Evolutionary conservation across 1,140 invertebrate species (phyloP).

Genomic region (Drosophila repleta): DNA sequence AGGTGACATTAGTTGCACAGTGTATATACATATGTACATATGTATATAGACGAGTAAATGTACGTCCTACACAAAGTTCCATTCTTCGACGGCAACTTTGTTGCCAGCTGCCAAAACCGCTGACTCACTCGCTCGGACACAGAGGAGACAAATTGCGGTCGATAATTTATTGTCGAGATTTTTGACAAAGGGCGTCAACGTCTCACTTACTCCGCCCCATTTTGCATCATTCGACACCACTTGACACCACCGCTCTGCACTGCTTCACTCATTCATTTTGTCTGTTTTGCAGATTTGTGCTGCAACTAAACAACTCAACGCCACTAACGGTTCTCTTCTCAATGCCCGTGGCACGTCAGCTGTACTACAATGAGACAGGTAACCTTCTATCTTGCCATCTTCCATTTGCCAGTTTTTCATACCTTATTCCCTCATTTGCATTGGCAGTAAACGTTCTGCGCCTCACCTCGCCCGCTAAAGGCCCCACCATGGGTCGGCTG

Average conservation of each 20-base stretch:
- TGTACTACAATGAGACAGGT: constrained; percentile 83
- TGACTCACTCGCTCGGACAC: constrained; percentile 57
- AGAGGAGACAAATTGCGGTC: constrained; percentile 65
- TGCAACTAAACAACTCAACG: constrained; percentile 73
- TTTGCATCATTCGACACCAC: background rate
- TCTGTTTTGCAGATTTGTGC: constrained; percentile 70
- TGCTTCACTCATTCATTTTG: constrained; percentile 14
- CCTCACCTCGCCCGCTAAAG: constrained; percentile 48
- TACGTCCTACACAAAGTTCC: constrained; percentile 28
- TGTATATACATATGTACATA: background rate
- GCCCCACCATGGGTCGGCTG: constrained; percentile 48
- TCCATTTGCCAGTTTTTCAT: background rate
- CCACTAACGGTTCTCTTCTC: constrained; percentile 80
- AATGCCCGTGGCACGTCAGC: constrained; percentile 72
- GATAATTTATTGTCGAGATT: constrained; percentile 81
- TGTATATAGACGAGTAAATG: constrained; percentile 2
- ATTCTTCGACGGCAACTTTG: constrained; percentile 66
- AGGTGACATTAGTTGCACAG: too few relatives aligned
- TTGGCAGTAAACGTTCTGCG: constrained; percentile 69
- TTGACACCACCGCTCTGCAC: constrained; percentile 2
- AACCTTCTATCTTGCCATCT: constrained; percentile 25
- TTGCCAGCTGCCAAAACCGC: constrained; percentile 61
- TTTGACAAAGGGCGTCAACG: constrained; percentile 77
- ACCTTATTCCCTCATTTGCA: constrained; percentile 17
- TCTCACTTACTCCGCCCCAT: constrained; percentile 61